Evolutionary conservation across 2,113 vertebrate genomes (phyloP), one percentile per base, ranked within the genome.

Genomic region (Callocephalon fimbriatum): DNA sequence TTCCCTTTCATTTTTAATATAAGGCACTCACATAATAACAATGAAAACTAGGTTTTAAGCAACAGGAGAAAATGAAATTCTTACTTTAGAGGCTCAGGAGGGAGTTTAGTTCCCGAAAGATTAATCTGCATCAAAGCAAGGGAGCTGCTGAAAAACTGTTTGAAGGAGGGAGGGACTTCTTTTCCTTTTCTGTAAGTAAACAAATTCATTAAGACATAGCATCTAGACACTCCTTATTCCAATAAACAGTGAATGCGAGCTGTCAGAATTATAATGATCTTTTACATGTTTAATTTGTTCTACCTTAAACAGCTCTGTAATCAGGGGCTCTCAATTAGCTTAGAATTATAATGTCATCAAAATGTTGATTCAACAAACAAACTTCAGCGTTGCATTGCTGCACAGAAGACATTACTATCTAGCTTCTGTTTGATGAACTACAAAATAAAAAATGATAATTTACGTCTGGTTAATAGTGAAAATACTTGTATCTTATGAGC

Each of bases 111-210:
- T 97, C 99, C 99, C 8, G 99, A 99, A 96, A 99, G 97, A 90
- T 98, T 99, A 98, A 99, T 98, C 93, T 98, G 98, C 94, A 96
- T 98, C 97, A 99, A 98, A 94, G 98, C 98, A 97, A 99, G 89
- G 31, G 99, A 99, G 65, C 99, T 99, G 98, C 99, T 99, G 97
- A 99, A 99, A 98, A 99, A 99, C 96, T 99, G 99, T 97, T 99
- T 99, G 96, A 99, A 99, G 16, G 99, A 99, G 1, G 98, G 99
- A 56, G 99, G 99, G 6, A 99, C 98, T 85, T 99, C 99, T 98
- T 99, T 99, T 82, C 99, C 99, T 98, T 99, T 99, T 97, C 99
- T 99, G 95, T 44, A 96, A 96, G 62, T 65, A 89, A 96, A 95
- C 25, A 92, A 45, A 88, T 71, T 70, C 10, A 53, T 79, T 70